A percentile compares a stretch with the other conserved stretches of the same genome.
Conservation (phyloP, 2,113 vertebrate species). For the Ancistrus triradiatus region DNA sequence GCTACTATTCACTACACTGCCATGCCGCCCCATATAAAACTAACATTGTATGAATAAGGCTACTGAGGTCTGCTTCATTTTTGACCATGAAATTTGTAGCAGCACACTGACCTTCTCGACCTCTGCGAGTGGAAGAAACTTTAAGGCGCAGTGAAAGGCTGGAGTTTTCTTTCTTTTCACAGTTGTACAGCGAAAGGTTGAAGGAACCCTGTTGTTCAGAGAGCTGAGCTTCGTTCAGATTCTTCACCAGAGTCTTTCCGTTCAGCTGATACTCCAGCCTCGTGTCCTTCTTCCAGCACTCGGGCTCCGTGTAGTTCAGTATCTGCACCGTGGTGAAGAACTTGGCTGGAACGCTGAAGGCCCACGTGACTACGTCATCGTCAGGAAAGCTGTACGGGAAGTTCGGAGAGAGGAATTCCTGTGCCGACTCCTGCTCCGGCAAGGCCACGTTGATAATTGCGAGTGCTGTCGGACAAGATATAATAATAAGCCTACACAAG, state of each 20-base stretch:
- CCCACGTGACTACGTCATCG: conserved; percentile 79
- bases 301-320: conserved; percentile 65
- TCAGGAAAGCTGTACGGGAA: conserved; percentile 80
- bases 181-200: conserved; percentile 80
- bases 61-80: no score
- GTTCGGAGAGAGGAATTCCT: conserved; percentile 79
- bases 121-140: conserved; percentile 57
- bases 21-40: no score
- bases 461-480: conserved; percentile 65
- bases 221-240: conserved; percentile 64
- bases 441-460: conserved; percentile 76
- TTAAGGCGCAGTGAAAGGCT: conserved; percentile 69
- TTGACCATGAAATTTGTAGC: no score
- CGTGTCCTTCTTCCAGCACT: conserved; percentile 72
- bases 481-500: background rate
- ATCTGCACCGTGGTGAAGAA: conserved; percentile 68
- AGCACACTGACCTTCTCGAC: conserved; percentile 27
- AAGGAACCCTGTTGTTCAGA: conserved; percentile 69
- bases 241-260: conserved; percentile 44
- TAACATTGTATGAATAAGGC: no score
- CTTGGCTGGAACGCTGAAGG: conserved; percentile 69
- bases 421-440: conserved; percentile 56
- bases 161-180: conserved; percentile 65
- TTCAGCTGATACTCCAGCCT: conserved; percentile 70
- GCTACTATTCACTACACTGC: no score